phyloP scores from a whole-genome alignment of 2,888 invertebrate species.

The Ichneumoninae sp. region DNA sequence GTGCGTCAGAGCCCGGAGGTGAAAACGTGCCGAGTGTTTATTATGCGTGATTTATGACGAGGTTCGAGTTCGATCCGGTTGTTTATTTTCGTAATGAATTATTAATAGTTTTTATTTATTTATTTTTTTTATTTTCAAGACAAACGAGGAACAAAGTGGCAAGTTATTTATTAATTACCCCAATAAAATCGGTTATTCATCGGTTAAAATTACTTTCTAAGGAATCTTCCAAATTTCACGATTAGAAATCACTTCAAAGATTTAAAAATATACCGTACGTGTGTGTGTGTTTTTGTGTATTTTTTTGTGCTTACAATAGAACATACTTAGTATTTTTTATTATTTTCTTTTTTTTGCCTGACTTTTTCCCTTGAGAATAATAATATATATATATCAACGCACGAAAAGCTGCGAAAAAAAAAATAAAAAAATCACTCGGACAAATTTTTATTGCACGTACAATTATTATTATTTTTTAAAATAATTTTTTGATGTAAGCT shows the following conservation, averaged over 20 bases:
- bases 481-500: constrained; percentile 77
- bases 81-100: constrained; percentile 9
- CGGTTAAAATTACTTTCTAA: constrained; percentile 49
- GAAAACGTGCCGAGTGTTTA: constrained; percentile 27
- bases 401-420: constrained; percentile 55
- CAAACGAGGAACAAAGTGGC: constrained; percentile 8
- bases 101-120: constrained; percentile 14
- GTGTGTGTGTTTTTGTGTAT: constrained; percentile 22
- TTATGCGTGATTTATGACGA: constrained; percentile 7
- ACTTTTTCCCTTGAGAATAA: constrained; percentile 29
- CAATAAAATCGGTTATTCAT: constrained; percentile 55
- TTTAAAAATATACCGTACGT: constrained; percentile 55
- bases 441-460: constrained; percentile 50
- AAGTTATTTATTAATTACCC: constrained; percentile 44
- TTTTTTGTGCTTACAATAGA: constrained; percentile 47
- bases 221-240: constrained; percentile 41
- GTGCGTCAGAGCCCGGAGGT: constrained; percentile 41
- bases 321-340: constrained; percentile 55
- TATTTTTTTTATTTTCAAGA: neutral
- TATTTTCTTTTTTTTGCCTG: neutral
- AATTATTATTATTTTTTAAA: constrained; percentile 54
- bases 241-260: constrained; percentile 41
- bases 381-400: constrained; percentile 37
- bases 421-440: constrained; percentile 30
- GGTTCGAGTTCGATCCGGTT: neutral